A percentile compares a stretch with the other conserved stretches of the same genome.
phyloP scores from a whole-genome alignment of 2,113 vertebrate genomes.

The Rhinoderma darwinii region DNA sequence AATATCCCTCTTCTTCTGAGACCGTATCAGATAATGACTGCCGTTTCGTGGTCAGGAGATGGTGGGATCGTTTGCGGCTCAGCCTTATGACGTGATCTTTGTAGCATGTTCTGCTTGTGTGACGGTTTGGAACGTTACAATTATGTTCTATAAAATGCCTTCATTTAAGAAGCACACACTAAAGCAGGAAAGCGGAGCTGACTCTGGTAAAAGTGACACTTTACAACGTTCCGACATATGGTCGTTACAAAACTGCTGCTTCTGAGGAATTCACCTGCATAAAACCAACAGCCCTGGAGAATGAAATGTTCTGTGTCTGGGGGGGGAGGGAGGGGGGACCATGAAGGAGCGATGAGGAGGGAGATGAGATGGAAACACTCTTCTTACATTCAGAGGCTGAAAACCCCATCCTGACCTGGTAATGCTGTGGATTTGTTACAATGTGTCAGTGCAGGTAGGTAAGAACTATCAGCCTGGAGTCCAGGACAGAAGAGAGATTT shows the following conservation, averaged over 20 bases:
- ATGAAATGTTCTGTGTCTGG: neutral
- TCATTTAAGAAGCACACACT: neutral
- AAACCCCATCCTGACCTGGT: neutral
- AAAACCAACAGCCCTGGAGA: neutral
- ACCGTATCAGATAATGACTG: too few relatives aligned
- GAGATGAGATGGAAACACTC: neutral
- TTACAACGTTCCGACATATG: conserved; percentile 9
- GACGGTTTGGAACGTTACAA: neutral
- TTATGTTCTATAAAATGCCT: neutral
- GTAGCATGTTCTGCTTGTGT: neutral
- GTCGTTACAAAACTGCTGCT: conserved; percentile 16
- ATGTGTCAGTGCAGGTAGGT: neutral
- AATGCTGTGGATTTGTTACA: neutral
- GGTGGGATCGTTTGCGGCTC: too few relatives aligned
- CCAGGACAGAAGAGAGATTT: too few relatives aligned
- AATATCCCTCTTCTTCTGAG: too few relatives aligned
- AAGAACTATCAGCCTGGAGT: neutral
- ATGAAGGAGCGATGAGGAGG: too few relatives aligned
- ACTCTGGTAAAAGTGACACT: conserved; percentile 28
- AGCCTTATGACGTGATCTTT: neutral
- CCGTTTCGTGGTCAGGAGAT: too few relatives aligned
- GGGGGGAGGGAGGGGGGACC: too few relatives aligned
- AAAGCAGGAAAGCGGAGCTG: conserved; percentile 9
- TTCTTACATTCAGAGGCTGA: neutral
- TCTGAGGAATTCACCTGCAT: neutral